Evolutionary conservation across 2,797 vertebrate genomes (phyloP), one percentile per base, ranked within the genome.

Genomic region (Dicrostonyx torquatus): DNA sequence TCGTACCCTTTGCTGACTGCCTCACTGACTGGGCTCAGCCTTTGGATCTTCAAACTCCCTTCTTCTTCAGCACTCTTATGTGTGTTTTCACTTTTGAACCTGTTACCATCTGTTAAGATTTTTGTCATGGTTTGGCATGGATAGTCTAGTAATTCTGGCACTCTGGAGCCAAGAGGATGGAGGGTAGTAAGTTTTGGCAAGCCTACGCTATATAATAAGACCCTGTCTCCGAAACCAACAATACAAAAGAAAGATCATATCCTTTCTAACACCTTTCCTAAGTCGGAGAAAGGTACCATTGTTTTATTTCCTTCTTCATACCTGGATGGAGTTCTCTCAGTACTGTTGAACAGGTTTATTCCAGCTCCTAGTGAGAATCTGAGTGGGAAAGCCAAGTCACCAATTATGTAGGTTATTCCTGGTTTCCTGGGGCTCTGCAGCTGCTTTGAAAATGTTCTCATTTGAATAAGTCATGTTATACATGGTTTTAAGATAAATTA

Each of bases 381-480:
- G 58, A 90, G 66, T 43, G 84, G 66, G 62, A 43, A 73, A 77
- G 43, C 37, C 70, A 70, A 58, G 68, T 11, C 45, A 73, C 12
- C 24, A 34, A 18, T 86, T 50, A 70, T 15, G 34, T 68, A 94
- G 82, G 7, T 94, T 95, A 66, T 48, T 76, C 7, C 29, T 95
- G 64, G 1, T 93, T 93, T 91, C 29, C 60, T 91, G 24, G 53
- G 5, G 15, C 73, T 88, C 94, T 95, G 8, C n/a, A 91, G 12
- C 79, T 87, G 55, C 85, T 95, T 93, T 93, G 45, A 87, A 55
- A 87, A 79, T 94, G 24, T 86, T 92, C 8, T 76, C 60, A 77
- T 77, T 68, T 92, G 86, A 94, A 75, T 87, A 87, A 95, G 86
- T 20, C 70, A 43, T 87, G 5, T 80, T 94, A 91, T 84, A 89